phyloP scores from a whole-genome alignment of 2,888 invertebrate species.

The Creontiades dilutus region DNA sequence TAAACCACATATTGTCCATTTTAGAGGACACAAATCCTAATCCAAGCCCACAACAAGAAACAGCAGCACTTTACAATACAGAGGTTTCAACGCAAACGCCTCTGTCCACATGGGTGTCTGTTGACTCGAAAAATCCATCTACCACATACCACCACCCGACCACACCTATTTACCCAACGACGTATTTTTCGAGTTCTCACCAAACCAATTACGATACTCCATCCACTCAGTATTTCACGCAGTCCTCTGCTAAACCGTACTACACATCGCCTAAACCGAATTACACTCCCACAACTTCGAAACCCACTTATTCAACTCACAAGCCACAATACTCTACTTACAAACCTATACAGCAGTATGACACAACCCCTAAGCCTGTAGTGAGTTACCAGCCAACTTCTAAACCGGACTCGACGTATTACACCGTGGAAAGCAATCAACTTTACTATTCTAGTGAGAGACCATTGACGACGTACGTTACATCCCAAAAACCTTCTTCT shows the following conservation, averaged over 20 bases:
- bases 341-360: constrained; percentile 52
- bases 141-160: constrained; percentile 62
- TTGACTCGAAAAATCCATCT: constrained; percentile 75
- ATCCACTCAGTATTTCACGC: constrained; percentile 46
- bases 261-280: constrained; percentile 51
- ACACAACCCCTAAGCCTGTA: constrained; percentile 15
- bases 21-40: constrained; percentile 77
- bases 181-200: not conserved
- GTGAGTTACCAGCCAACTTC: not conserved
- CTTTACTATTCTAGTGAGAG: constrained; percentile 58
- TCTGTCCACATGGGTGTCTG: constrained; percentile 78
- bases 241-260: constrained; percentile 47
- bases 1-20: constrained; percentile 80
- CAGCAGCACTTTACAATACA: constrained; percentile 41
- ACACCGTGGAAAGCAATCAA: constrained; percentile 54
- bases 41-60: constrained; percentile 50
- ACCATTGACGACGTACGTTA: constrained; percentile 48
- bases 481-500: constrained; percentile 55
- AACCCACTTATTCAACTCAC: constrained; percentile 64
- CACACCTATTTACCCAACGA: constrained; percentile 55
- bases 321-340: constrained; percentile 65
- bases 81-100: constrained; percentile 76
- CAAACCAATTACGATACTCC: constrained; percentile 48
- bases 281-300: constrained; percentile 51
- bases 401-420: constrained; percentile 5